Conservation (phyloP, 2,888 invertebrate genomes). For the Cacoxenus indagator region DNA sequence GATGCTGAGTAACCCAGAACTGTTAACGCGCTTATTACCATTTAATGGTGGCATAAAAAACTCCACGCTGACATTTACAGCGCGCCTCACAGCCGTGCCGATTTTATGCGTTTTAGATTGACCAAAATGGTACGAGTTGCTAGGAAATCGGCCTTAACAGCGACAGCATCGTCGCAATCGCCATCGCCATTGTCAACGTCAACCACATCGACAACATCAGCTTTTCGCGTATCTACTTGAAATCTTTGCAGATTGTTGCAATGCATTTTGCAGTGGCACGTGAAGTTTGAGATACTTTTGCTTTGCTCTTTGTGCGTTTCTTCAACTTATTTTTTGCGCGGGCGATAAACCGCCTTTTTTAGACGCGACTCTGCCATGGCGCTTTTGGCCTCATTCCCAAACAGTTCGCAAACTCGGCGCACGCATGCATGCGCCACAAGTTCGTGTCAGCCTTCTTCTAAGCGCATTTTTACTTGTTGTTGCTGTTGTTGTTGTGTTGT, state of each 20-base stretch:
- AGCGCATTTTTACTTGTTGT: no score
- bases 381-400: slow-evolving; percentile 10
- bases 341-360: slow-evolving; percentile 17
- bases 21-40: neutral
- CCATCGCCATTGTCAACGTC: neutral
- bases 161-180: neutral
- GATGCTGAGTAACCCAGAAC: neutral
- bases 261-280: neutral
- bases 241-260: neutral
- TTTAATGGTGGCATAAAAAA: slow-evolving; percentile 45
- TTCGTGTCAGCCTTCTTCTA: neutral
- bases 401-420: neutral
- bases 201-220: neutral
- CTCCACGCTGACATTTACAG: slow-evolving; percentile 46
- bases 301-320: no score
- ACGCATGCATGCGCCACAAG: neutral
- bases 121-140: neutral
- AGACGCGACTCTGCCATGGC: neutral
- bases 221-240: neutral
- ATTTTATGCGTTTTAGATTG: slow-evolving; percentile 19
- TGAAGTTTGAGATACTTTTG: no score
- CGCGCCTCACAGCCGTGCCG: slow-evolving; percentile 12
- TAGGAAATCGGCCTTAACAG: neutral
- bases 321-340: slow-evolving; percentile 15
- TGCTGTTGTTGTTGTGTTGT: no score